Evolutionary conservation across 2,113 vertebrate species (phyloP), one percentile per base, ranked within the genome.

Genomic region (Ptychochromis oligacanthus): DNA sequence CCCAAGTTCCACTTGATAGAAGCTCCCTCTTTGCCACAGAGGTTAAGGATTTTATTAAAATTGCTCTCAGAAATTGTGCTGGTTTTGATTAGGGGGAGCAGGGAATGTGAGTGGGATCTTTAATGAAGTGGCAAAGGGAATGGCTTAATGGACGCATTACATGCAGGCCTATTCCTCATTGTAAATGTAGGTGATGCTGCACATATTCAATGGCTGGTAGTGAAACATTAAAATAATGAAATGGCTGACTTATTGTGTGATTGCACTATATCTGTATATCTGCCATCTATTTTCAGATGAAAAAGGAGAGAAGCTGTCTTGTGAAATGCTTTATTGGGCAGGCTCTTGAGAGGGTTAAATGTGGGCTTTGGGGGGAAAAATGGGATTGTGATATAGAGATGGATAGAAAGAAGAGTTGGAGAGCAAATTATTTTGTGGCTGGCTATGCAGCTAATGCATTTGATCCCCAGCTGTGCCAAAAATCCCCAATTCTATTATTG

Each of bases 161-260:
- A 82, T 57, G 81, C 81, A 60, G 84, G n/a, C 70, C 46, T 54
- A 70, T 67, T 77, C 59, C 54, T 85, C 74, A 87, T 22, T 76
- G 62, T 64, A 70, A 79, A 80, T 75, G 70, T 43, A 20, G 59
- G 75, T 61, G 81, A 88, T 43, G 72, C 61, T 52, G 72, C 64
- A 65, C 74, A 20, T 55, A 52, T 72, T 62, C 70, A 76, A 18
- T 18, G 52, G 67, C 78, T 80, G 72, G 86, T 46, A 81, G 64
- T 56, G 60, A 76, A n/a, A 80, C 89, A 91, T 92, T 89, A 82
- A 77, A 87, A 84, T 90, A 91, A 94, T 93, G 78, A 90, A 94
- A 92, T 79, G 60, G 75, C 82, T 81, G 65, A 36, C 65, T 85
- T 88, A 31, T 74, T 46, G 22, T 67, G 70, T 26, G 67, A 67